Conservation (phyloP, 2,888 invertebrate species). For the Ceraclea dissimilis region DNA sequence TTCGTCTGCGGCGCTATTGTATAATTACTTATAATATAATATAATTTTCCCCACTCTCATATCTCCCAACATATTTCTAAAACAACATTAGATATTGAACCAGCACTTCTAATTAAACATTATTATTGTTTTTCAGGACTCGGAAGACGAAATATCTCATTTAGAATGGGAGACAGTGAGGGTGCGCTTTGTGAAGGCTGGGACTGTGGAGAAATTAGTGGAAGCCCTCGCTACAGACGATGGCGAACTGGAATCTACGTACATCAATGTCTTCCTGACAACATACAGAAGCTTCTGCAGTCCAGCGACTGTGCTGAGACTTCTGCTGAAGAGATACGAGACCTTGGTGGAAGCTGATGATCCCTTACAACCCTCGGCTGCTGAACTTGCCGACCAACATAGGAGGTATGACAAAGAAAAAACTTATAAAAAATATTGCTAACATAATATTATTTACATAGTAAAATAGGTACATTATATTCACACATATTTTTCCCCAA, state of each 20-base stretch:
- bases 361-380: slow-evolving; percentile 37
- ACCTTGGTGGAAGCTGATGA: slow-evolving; percentile 54
- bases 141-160: slow-evolving; percentile 88
- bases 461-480: too few species aligned
- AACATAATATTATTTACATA: neutral
- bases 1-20: too few species aligned
- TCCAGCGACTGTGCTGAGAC: slow-evolving; percentile 74
- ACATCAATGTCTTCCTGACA: slow-evolving; percentile 95
- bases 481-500: neutral
- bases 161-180: slow-evolving; percentile 98
- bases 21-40: too few species aligned
- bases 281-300: slow-evolving; percentile 90
- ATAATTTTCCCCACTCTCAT: too few species aligned
- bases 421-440: neutral
- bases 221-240: slow-evolving; percentile 91
- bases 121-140: slow-evolving; percentile 59
- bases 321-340: slow-evolving; percentile 72
- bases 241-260: slow-evolving; percentile 94
- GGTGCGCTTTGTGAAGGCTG: slow-evolving; percentile 92
- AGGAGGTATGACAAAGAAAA: slow-evolving; percentile 50
- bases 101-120: too few species aligned
- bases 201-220: slow-evolving; percentile 86
- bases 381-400: slow-evolving; percentile 60
- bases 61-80: too few species aligned
- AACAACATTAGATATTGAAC: too few species aligned